These are phyloP conservation scores for Caenorhabditis zanzibari DNA, from an alignment of 2,888 invertebrate genomes.

Conservation along the genomic window DNA sequence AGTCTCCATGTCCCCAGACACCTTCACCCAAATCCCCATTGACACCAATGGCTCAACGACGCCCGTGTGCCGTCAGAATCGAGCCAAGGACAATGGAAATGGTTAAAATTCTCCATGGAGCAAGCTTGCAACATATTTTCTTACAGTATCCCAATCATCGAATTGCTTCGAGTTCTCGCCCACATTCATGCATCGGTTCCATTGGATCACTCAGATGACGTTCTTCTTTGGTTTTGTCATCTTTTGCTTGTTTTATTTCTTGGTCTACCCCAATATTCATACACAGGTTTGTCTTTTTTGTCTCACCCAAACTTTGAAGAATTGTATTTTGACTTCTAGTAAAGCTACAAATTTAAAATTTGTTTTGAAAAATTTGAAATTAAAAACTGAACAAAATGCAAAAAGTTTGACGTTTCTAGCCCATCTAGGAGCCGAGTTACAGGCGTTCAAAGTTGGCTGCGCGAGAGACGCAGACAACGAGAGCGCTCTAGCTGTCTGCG, in stretches of 20 bases:
- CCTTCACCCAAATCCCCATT: slow-evolving; percentile 44
- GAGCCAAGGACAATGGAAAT: slow-evolving; percentile 51
- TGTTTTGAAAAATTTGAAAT: neutral
- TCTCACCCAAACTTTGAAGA: neutral
- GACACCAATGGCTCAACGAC: slow-evolving; percentile 53
- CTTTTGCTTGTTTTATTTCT: slow-evolving; percentile 82
- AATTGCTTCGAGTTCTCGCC: slow-evolving; percentile 72
- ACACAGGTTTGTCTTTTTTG: slow-evolving; percentile 51
- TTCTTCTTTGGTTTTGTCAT: slow-evolving; percentile 83
- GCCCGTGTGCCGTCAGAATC: slow-evolving; percentile 50
- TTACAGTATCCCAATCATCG: slow-evolving; percentile 41
- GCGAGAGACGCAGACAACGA: no score
- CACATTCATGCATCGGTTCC: slow-evolving; percentile 80
- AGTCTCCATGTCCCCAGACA: slow-evolving; percentile 41
- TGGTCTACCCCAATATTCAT: slow-evolving; percentile 82
- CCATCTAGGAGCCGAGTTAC: no score
- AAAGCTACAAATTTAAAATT: neutral
- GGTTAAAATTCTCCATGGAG: neutral
- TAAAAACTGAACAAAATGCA: neutral
- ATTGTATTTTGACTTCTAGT: neutral
- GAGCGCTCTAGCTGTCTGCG: no score
- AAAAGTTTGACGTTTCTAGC: neutral
- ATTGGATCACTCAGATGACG: slow-evolving; percentile 82
- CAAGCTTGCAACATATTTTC: no score
- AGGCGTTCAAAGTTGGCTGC: no score